Conservation (phyloP, 1,140 invertebrate genomes). For the Drosophila repleta region DNA sequence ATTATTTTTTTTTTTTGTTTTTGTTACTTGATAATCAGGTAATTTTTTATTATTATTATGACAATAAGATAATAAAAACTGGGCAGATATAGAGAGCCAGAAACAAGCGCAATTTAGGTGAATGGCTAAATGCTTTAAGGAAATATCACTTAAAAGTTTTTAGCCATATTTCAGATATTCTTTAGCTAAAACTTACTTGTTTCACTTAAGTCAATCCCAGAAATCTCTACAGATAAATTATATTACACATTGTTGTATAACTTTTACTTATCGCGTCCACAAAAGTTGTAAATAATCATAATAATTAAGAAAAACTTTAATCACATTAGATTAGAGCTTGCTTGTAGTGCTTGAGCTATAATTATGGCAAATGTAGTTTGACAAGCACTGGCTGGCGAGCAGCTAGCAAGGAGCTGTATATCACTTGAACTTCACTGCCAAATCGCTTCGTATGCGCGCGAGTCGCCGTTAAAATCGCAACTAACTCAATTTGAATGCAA, state of each 20-base stretch:
- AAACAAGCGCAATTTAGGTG: too few relatives aligned
- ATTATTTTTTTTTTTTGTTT: too few relatives aligned
- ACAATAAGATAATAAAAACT: constrained; percentile 1
- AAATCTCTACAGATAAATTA: constrained; percentile 32
- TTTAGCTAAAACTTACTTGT: constrained; percentile 16
- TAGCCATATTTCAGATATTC: too few relatives aligned
- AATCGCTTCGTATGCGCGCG: constrained; percentile 48
- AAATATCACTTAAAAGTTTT: too few relatives aligned
- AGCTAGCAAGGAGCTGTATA: constrained; percentile 8
- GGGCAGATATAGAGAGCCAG: not conserved
- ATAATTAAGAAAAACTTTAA: constrained; percentile 13
- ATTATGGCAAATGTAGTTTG: constrained; percentile 28
- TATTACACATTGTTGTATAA: constrained; percentile 11
- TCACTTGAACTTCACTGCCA: constrained; percentile 18
- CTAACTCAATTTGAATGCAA: constrained; percentile 64
- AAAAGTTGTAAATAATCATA: not conserved
- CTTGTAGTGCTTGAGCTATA: constrained; percentile 1
- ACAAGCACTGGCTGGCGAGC: constrained; percentile 27
- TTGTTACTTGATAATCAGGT: not conserved
- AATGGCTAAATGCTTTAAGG: too few relatives aligned
- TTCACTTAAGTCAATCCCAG: constrained; percentile 2
- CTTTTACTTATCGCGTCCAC: constrained; percentile 33
- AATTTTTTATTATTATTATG: not conserved
- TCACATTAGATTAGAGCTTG: constrained; percentile 18
- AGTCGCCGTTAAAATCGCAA: constrained; percentile 61